A percentile compares a stretch with the other conserved stretches of the same genome.
These are phyloP conservation scores for Salpingus planirostris DNA, from an alignment of 2,888 invertebrate genomes.

Conservation along the genomic window DNA sequence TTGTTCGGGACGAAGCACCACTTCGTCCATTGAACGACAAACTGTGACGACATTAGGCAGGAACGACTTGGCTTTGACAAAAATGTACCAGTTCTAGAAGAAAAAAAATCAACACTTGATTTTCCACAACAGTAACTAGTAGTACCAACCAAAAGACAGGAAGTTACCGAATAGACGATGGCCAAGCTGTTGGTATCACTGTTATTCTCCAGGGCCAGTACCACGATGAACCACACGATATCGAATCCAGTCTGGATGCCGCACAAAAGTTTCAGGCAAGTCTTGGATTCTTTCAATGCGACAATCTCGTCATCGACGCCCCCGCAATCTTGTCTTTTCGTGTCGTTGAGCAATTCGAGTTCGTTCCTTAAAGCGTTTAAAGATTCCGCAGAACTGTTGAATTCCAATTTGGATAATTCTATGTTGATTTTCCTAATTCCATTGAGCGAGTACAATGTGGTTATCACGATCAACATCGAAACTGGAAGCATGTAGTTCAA, in stretches of 20 bases:
- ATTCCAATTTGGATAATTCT: slow-evolving; percentile 37
- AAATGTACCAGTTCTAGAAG: slow-evolving; percentile 41
- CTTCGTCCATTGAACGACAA: slow-evolving; percentile 20
- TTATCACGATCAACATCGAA: slow-evolving; percentile 56
- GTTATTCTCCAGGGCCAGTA: slow-evolving; percentile 62
- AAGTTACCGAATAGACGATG: slow-evolving; percentile 49
- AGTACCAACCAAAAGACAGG: slow-evolving; percentile 48
- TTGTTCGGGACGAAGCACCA: slow-evolving; percentile 14
- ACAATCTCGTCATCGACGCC: slow-evolving; percentile 27
- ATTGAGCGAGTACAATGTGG: slow-evolving; percentile 51
- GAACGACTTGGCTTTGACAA: slow-evolving; percentile 35
- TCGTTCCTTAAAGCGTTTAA: slow-evolving; percentile 33
- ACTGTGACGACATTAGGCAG: slow-evolving; percentile 26
- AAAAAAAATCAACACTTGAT: slow-evolving; percentile 4
- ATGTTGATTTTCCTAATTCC: slow-evolving; percentile 43
- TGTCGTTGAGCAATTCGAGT: slow-evolving; percentile 28
- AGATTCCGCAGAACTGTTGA: slow-evolving; percentile 37
- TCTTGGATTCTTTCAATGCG: slow-evolving; percentile 51
- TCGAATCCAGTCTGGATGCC: slow-evolving; percentile 63
- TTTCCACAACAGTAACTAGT: neutral
- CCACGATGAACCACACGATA: slow-evolving; percentile 66
- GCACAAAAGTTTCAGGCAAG: slow-evolving; percentile 53
- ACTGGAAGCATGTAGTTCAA: slow-evolving; percentile 68
- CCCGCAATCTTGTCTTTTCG: slow-evolving; percentile 23
- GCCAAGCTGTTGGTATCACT: slow-evolving; percentile 51